phyloP scores from a whole-genome alignment of 2,888 invertebrate species.

The Colletes collaris region DNA sequence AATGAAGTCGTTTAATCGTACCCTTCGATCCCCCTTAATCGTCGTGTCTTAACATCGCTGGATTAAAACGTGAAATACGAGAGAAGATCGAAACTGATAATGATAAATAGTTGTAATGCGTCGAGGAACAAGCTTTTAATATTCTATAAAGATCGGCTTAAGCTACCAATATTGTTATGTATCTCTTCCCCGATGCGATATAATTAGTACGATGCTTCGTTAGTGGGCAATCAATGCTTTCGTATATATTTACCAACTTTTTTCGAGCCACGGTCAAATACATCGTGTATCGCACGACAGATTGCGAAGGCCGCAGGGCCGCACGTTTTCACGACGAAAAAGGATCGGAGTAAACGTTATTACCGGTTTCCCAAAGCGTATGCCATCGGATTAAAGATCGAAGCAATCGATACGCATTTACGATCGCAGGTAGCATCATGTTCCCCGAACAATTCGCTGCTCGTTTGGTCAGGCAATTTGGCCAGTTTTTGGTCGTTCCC shows the following conservation, averaged over 20 bases:
- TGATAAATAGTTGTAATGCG: too few relatives aligned
- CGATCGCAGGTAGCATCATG: constrained; percentile 13
- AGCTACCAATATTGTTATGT: too few relatives aligned
- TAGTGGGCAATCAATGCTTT: too few relatives aligned
- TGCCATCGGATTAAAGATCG: constrained; percentile 17
- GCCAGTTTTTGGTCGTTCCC: constrained; percentile 41
- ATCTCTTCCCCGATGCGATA: too few relatives aligned
- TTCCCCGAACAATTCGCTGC: constrained; percentile 11
- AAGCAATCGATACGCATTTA: constrained; percentile 36
- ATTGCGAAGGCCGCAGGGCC: not conserved
- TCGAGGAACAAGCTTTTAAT: too few relatives aligned
- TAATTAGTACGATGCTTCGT: too few relatives aligned
- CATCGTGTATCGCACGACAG: not conserved
- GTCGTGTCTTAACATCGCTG: too few relatives aligned
- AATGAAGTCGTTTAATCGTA: too few relatives aligned
- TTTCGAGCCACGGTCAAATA: not conserved
- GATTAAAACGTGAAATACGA: too few relatives aligned
- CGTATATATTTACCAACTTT: not conserved
- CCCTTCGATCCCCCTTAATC: too few relatives aligned
- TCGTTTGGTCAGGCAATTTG: constrained; percentile 37
- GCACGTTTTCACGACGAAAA: not conserved
- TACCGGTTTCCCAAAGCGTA: constrained; percentile 9
- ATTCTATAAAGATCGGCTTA: too few relatives aligned
- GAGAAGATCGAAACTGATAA: too few relatives aligned
- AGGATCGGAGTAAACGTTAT: constrained; percentile 2